Percentiles rank a stretch among this genome's conserved stretches.
phyloP scores from a whole-genome alignment of 2,888 invertebrate genomes.

The Auanema freiburgensis region DNA sequence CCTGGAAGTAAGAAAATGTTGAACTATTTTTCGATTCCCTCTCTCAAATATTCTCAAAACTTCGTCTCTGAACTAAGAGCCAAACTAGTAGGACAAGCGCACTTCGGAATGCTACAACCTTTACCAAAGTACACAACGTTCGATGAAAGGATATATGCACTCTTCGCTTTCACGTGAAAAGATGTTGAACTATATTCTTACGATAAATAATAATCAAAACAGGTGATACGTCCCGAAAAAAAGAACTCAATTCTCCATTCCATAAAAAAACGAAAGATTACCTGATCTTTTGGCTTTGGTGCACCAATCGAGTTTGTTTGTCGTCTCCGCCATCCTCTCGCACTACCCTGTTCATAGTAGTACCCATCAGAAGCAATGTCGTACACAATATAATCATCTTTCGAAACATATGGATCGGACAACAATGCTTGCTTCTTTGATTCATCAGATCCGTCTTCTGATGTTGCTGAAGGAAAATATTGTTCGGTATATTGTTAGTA shows the following conservation, averaged over 20 bases:
- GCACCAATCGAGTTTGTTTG: conserved; percentile 34
- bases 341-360: conserved; percentile 63
- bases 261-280: conserved; percentile 8
- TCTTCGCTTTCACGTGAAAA: too few relatives aligned
- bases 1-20: not conserved
- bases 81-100: not conserved
- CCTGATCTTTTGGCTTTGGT: conserved; percentile 41
- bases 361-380: conserved; percentile 61
- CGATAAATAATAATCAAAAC: conserved; percentile 2
- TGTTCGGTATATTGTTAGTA: not conserved
- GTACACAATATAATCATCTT: conserved; percentile 43
- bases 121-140: too few relatives aligned
- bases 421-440: conserved; percentile 7
- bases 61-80: not conserved
- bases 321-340: conserved; percentile 50
- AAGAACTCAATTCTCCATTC: not conserved
- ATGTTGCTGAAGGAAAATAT: conserved; percentile 15
- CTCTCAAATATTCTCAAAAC: not conserved
- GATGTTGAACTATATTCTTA: too few relatives aligned
- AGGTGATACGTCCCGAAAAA: not conserved
- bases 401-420: conserved; percentile 3
- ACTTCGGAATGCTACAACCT: not conserved
- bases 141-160: too few relatives aligned
- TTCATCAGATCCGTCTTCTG: conserved; percentile 18
- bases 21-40: not conserved